phyloP scores from a whole-genome alignment of 2,888 invertebrate species.

The Pimpla rufipes region DNA sequence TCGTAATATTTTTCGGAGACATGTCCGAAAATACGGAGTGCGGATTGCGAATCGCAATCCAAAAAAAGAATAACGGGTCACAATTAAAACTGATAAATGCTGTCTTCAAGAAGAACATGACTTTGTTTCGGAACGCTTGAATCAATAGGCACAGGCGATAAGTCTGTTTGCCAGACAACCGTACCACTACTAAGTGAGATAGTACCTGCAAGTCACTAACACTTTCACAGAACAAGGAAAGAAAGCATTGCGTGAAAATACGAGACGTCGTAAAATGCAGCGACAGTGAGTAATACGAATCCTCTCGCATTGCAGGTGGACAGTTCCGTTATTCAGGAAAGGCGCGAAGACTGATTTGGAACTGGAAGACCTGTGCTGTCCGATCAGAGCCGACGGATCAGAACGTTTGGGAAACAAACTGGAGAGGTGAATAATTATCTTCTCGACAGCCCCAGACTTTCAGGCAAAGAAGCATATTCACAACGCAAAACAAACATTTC shows the following conservation, averaged over 20 bases:
- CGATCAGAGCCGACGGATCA: constrained; percentile 80
- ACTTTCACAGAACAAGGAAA: background rate
- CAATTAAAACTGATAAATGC: background rate
- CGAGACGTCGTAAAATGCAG: background rate
- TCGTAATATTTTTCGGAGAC: no score
- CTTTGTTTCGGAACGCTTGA: background rate
- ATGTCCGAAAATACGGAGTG: no score
- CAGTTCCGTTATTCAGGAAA: constrained; percentile 80
- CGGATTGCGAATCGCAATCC: background rate
- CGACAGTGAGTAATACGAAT: background rate
- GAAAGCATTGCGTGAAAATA: background rate
- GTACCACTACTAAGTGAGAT: background rate
- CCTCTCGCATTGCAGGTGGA: constrained; percentile 80
- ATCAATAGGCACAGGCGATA: constrained; percentile 4
- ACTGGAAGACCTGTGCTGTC: constrained; percentile 81
- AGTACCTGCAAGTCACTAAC: background rate
- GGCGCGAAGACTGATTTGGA: constrained; percentile 80
- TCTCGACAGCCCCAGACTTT: background rate
- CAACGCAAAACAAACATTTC: background rate
- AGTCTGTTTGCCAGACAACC: background rate
- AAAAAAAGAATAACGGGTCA: background rate
- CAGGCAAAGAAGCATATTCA: background rate
- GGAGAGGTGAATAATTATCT: constrained; percentile 75
- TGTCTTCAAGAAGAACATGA: background rate
- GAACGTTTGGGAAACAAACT: constrained; percentile 80